A percentile compares a stretch with the other conserved stretches of the same genome.
Evolutionary conservation across 2,888 invertebrate genomes (phyloP).

Genomic region (Cancer borealis): DNA sequence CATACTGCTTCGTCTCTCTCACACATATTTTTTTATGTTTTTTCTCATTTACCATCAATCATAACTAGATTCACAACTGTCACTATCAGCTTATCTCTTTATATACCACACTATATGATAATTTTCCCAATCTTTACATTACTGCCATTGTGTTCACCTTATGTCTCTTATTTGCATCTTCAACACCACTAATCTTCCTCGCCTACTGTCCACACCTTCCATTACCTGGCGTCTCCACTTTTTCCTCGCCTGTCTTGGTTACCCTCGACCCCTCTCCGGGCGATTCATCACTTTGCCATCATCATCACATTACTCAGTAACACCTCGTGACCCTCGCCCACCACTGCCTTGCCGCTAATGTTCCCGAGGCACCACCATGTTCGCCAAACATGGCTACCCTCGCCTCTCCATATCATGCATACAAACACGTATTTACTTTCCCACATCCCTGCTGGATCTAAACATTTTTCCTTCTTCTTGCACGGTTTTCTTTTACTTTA

Average conservation of each 20-base stretch:
- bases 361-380: neutral
- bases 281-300: slow-evolving; percentile 33
- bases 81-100: neutral
- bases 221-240: neutral
- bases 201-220: slow-evolving; percentile 24
- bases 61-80: neutral
- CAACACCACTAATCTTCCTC: slow-evolving; percentile 34
- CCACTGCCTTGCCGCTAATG: neutral
- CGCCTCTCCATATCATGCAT: neutral
- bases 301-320: slow-evolving; percentile 34
- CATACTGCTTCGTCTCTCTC: neutral
- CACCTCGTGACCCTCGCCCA: slow-evolving; percentile 28
- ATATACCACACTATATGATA: neutral
- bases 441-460: slow-evolving; percentile 22
- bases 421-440: slow-evolving; percentile 1
- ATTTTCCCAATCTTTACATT: neutral
- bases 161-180: neutral
- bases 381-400: slow-evolving; percentile 1
- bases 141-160: neutral
- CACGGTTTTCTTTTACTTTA: neutral
- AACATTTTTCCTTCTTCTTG: neutral
- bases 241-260: slow-evolving; percentile 1
- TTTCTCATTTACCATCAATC: neutral
- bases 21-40: neutral
- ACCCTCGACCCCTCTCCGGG: slow-evolving; percentile 27